Conservation (phyloP, 2,113 vertebrate species). For the Fregetta grallaria region DNA sequence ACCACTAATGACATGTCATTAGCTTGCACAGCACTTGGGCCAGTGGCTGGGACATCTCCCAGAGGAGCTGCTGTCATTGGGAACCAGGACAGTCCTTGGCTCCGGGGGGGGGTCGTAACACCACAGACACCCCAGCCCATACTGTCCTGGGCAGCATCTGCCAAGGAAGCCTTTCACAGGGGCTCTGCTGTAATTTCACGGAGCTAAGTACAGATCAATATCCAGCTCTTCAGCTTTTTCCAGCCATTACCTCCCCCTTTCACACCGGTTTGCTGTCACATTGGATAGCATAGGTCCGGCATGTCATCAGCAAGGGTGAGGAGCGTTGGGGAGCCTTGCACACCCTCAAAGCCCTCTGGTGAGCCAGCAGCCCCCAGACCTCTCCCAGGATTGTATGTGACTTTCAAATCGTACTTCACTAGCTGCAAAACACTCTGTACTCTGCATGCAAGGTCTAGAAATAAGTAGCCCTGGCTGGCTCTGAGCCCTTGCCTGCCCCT, state of each 20-base stretch:
- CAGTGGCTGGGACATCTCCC: not conserved
- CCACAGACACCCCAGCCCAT: not conserved
- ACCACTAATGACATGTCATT: not conserved
- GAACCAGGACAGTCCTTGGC: not conserved
- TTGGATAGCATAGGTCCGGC: accelerated
- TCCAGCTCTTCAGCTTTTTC: not conserved
- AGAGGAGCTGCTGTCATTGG: not conserved
- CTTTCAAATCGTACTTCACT: not conserved
- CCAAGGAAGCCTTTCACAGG: not conserved
- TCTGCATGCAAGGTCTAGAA: not conserved
- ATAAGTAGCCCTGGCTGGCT: not conserved
- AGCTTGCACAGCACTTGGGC: not conserved
- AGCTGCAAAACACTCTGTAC: not conserved
- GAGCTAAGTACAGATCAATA: not conserved
- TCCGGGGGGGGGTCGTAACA: not conserved
- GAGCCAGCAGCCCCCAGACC: not conserved
- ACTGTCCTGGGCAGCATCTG: not conserved
- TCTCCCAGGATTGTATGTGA: not conserved
- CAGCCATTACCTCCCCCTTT: not conserved
- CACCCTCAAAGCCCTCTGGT: not conserved
- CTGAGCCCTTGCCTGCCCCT: not conserved
- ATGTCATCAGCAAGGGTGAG: accelerated
- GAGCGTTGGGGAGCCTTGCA: not conserved
- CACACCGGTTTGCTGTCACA: accelerated
- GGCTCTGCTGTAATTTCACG: not conserved